phyloP scores from a whole-genome alignment of 2,888 invertebrate genomes.

The Ceramica pisi region DNA sequence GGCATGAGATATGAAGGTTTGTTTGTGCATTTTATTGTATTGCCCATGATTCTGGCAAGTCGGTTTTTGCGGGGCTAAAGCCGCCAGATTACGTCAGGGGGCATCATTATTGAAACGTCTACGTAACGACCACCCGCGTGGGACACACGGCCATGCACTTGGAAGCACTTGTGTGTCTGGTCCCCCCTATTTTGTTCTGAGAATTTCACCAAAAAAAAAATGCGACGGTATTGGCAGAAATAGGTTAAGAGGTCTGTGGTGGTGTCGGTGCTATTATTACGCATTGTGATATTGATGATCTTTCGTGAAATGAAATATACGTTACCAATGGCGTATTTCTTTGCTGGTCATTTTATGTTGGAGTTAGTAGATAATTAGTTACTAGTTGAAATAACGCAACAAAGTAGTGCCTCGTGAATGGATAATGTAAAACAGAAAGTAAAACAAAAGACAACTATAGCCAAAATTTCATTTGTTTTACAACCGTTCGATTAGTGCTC shows the following conservation, averaged over 20 bases:
- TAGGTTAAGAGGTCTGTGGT: conserved; percentile 49
- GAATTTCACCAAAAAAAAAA: conserved; percentile 60
- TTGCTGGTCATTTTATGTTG: neutral
- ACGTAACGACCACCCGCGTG: conserved; percentile 83
- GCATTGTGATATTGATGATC: neutral
- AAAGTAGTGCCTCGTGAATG: neutral
- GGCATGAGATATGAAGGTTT: conserved; percentile 61
- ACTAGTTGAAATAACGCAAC: neutral
- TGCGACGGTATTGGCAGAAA: conserved; percentile 48
- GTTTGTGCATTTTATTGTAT: conserved; percentile 78
- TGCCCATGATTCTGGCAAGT: conserved; percentile 80
- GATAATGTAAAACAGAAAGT: neutral
- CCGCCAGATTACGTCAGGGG: conserved; percentile 81
- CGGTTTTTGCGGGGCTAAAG: conserved; percentile 80
- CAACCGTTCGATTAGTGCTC: neutral
- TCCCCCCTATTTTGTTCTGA: conserved; percentile 52
- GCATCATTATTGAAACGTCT: conserved; percentile 85
- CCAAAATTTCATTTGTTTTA: conserved; percentile 12
- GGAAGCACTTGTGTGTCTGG: conserved; percentile 69
- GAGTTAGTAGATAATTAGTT: no score
- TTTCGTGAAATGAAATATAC: neutral
- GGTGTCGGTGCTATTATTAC: neutral
- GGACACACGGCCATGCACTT: conserved; percentile 79
- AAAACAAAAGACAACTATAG: conserved; percentile 15
- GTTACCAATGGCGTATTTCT: neutral